Evolutionary conservation across 2,113 vertebrate species (phyloP).

Genomic region (Elaphurus davidianus): DNA sequence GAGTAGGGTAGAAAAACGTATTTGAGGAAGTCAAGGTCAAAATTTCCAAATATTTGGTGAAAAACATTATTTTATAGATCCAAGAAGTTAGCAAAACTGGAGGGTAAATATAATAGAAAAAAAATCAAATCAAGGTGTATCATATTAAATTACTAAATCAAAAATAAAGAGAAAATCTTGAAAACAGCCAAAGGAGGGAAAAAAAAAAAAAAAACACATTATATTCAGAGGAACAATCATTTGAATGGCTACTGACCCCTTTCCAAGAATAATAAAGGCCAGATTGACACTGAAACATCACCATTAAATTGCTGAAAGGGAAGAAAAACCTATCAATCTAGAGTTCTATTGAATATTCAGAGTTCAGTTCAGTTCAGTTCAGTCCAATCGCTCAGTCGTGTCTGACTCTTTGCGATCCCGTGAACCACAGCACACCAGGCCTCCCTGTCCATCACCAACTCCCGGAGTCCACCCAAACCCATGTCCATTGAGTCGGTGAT

Average conservation of each 20-base stretch:
- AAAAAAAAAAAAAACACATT: fast-evolving
- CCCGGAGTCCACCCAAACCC: no score
- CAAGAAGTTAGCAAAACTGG: neutral
- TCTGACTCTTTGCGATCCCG: no score
- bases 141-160: neutral
- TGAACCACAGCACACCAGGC: no score
- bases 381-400: no score
- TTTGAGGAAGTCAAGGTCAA: neutral
- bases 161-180: neutral
- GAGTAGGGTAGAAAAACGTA: neutral
- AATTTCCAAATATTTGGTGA: neutral
- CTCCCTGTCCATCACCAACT: no score
- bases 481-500: no score
- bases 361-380: no score
- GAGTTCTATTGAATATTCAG: neutral
- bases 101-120: neutral
- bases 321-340: neutral
- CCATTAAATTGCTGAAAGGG: neutral
- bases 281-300: neutral
- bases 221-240: neutral
- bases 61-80: neutral
- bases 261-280: neutral
- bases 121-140: neutral
- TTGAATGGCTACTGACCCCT: neutral
- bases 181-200: neutral